These are phyloP conservation scores for Atlantisia rogersi DNA, from an alignment of 2,113 vertebrate genomes.

Conservation along the genomic window DNA sequence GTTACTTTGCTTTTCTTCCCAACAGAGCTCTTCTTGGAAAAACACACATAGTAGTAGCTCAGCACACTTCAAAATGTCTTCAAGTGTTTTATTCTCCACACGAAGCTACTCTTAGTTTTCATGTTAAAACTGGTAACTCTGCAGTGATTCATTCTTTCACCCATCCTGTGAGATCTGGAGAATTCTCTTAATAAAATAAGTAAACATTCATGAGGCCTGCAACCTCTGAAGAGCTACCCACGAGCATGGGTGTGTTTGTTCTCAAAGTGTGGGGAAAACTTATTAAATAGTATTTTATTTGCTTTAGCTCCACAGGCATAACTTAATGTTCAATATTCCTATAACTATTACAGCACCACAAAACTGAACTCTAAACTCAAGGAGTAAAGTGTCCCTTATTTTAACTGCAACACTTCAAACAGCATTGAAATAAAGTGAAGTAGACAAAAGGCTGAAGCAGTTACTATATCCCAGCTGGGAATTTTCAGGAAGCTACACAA, in stretches of 20 bases:
- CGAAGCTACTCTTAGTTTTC: background rate
- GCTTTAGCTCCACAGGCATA: background rate
- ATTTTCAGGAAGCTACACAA: background rate
- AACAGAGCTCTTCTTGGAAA: background rate
- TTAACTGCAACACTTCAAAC: background rate
- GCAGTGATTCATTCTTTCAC: background rate
- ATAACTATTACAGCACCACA: background rate
- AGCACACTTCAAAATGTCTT: background rate
- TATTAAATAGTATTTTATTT: background rate
- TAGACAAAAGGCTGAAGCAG: background rate
- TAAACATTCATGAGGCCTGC: background rate
- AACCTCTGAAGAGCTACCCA: background rate
- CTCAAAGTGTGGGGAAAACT: background rate
- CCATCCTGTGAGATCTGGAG: background rate
- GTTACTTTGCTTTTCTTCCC: background rate
- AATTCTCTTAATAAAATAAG: background rate
- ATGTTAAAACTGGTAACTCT: background rate
- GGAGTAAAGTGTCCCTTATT: background rate
- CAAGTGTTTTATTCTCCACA: background rate
- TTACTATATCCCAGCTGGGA: background rate
- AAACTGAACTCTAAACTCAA: background rate
- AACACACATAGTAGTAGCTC: background rate
- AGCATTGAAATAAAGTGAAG: background rate
- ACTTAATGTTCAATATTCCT: background rate
- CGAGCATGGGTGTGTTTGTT: fast-evolving